Evolutionary conservation across 1,140 invertebrate species (phyloP).

Genomic region (Camponotus pennsylvanicus): DNA sequence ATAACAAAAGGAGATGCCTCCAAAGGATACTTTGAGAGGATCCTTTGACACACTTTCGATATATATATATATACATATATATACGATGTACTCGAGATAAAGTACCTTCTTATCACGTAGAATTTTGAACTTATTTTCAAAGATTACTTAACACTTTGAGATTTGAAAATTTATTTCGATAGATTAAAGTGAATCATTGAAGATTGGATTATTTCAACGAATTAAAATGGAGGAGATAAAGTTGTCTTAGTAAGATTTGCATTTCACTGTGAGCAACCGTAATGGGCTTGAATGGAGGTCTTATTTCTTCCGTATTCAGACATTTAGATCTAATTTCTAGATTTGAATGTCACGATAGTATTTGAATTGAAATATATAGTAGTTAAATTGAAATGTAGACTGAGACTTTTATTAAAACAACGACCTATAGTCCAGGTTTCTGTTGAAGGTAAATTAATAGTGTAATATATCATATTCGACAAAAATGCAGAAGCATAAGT

Average conservation of each 20-base stretch:
- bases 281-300: background rate
- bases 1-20: slow-evolving; percentile 24
- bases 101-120: background rate
- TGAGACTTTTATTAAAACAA: too few relatives aligned
- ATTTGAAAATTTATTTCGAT: background rate
- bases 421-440: too few relatives aligned
- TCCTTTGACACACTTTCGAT: background rate
- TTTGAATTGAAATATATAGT: background rate
- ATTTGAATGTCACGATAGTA: background rate
- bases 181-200: slow-evolving; percentile 14
- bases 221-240: slow-evolving; percentile 25
- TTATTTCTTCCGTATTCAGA: background rate
- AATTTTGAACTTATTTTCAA: slow-evolving; percentile 16
- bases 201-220: background rate
- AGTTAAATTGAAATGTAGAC: too few relatives aligned
- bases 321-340: background rate
- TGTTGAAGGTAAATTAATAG: too few relatives aligned
- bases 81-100: background rate
- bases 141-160: background rate
- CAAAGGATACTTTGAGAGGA: background rate
- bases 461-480: background rate
- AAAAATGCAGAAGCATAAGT: background rate
- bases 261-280: background rate
- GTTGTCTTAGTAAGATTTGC: background rate
- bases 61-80: too few relatives aligned